Evolutionary conservation across 1,140 invertebrate species (phyloP).

Genomic region (Brachionus paranguensis): DNA sequence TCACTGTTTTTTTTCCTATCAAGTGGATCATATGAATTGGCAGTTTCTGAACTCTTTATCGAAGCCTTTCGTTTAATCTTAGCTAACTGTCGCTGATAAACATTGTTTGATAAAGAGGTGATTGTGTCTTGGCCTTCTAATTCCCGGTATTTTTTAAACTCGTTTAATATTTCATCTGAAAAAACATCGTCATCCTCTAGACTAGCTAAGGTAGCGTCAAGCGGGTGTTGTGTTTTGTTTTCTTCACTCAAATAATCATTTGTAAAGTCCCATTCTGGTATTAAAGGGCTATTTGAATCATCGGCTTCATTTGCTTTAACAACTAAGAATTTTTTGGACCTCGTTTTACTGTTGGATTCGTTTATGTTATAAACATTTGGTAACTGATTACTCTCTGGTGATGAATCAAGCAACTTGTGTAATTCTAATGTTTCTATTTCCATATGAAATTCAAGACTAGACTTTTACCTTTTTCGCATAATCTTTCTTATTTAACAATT

Average conservation of each 20-base stretch:
- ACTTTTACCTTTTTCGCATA: background rate
- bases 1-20: background rate
- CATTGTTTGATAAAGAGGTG: background rate
- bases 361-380: background rate
- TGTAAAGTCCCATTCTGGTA: conserved; percentile 6
- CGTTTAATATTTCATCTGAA: background rate
- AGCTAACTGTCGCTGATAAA: background rate
- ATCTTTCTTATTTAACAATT: background rate
- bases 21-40: background rate
- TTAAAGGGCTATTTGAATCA: background rate
- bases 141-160: background rate
- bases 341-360: background rate
- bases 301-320: background rate
- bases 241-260: background rate
- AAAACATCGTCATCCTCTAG: conserved; percentile 13
- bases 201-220: background rate
- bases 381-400: background rate
- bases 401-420: background rate
- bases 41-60: background rate
- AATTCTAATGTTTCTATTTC: background rate
- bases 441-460: background rate
- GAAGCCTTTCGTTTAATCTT: conserved; percentile 11
- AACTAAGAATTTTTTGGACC: conserved; percentile 2
- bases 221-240: background rate
- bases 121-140: conserved; percentile 12